A percentile compares a stretch with the other conserved stretches of the same genome.
phyloP scores from a whole-genome alignment of 2,888 invertebrate species.

The Aphidius colemani region DNA sequence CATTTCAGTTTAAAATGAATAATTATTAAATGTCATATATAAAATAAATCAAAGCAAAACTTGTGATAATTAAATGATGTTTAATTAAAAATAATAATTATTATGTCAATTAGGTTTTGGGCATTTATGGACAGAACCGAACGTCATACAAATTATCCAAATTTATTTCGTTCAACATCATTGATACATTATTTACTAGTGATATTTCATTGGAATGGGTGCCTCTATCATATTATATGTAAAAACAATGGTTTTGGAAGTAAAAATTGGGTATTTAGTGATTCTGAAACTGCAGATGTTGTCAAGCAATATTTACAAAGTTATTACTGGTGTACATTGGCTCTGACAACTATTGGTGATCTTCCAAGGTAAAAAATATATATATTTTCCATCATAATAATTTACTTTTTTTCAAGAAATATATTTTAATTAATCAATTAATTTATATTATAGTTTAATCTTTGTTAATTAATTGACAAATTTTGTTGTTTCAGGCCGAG shows the following conservation, averaged over 20 bases:
- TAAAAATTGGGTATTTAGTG: slow-evolving; percentile 89
- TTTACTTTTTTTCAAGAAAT: slow-evolving; percentile 18
- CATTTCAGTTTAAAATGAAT: too few species aligned
- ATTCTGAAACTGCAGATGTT: slow-evolving; percentile 84
- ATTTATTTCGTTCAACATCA: slow-evolving; percentile 90
- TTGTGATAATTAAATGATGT: too few species aligned
- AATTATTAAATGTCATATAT: too few species aligned
- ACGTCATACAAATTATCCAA: slow-evolving; percentile 98
- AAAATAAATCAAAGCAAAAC: too few species aligned
- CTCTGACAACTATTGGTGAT: slow-evolving; percentile 90
- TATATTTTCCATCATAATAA: neutral
- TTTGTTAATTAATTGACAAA: neutral
- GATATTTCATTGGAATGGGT: slow-evolving; percentile 99
- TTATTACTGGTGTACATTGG: slow-evolving; percentile 97
- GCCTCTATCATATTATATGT: slow-evolving; percentile 95
- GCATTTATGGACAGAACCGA: slow-evolving; percentile 98
- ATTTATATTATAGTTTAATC: neutral
- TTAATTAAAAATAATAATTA: neutral
- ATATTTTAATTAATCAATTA: neutral
- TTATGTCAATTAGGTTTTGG: slow-evolving; percentile 72
- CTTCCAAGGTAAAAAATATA: slow-evolving; percentile 49
- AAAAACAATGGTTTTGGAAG: slow-evolving; percentile 94
- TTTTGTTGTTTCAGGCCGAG: slow-evolving; percentile 68
- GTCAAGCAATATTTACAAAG: slow-evolving; percentile 95
- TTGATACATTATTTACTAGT: slow-evolving; percentile 95